phyloP scores from a whole-genome alignment of 2,113 vertebrate species.

The Cyphomyrus discorhynchus region DNA sequence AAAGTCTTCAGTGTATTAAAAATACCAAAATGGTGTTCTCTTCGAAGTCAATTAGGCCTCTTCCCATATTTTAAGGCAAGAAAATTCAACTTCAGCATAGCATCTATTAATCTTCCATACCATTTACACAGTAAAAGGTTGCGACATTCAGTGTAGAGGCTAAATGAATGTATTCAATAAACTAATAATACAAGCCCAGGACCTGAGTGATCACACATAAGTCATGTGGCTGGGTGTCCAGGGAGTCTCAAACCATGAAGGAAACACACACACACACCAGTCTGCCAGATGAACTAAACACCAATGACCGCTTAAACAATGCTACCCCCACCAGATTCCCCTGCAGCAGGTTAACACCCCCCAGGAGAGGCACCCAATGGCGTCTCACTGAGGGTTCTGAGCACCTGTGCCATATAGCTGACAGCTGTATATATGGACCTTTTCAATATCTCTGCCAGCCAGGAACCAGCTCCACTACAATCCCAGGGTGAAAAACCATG shows the following conservation, averaged over 20 bases:
- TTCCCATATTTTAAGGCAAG: neutral
- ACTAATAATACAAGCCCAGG: neutral
- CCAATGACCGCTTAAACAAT: neutral
- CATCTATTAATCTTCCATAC: neutral
- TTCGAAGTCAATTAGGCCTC: neutral
- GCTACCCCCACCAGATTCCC: neutral
- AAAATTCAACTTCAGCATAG: neutral
- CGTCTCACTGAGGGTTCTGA: neutral
- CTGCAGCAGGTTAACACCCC: neutral
- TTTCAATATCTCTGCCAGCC: neutral
- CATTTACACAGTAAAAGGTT: neutral
- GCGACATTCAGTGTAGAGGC: neutral
- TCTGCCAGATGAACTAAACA: neutral
- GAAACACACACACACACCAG: neutral
- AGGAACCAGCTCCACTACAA: neutral
- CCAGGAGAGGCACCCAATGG: neutral
- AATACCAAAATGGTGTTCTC: neutral
- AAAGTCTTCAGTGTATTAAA: neutral
- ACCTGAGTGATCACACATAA: neutral
- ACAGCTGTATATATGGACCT: neutral
- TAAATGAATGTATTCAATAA: neutral
- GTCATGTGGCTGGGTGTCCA: neutral
- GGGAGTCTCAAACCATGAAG: neutral
- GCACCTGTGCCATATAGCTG: neutral
- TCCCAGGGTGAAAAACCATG: neutral